These are phyloP conservation scores for Achlya flavicornis DNA, from an alignment of 2,888 invertebrate species.

Conservation along the genomic window DNA sequence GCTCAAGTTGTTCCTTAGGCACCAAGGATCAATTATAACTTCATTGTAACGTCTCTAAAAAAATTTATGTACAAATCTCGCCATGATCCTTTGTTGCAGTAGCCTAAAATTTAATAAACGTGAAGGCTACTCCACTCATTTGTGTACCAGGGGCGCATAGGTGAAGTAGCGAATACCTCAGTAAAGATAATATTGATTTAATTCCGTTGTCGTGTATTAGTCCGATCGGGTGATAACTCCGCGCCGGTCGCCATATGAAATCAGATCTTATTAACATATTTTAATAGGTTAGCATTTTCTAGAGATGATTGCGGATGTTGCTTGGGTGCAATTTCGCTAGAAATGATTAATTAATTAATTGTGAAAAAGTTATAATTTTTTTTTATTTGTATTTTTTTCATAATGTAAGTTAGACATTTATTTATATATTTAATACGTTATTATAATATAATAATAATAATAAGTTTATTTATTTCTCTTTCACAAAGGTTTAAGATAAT, in stretches of 20 bases:
- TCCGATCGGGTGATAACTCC: constrained; percentile 41
- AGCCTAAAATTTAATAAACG: neutral
- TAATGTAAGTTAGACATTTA: too few relatives aligned
- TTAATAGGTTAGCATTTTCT: constrained; percentile 41
- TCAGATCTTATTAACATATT: constrained; percentile 56
- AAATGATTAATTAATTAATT: neutral
- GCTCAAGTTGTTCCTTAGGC: too few relatives aligned
- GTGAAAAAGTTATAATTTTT: neutral
- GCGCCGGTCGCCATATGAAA: constrained; percentile 27
- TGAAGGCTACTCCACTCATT: constrained; percentile 28
- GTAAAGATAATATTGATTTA: constrained; percentile 53
- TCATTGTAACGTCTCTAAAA: too few relatives aligned
- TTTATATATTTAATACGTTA: too few relatives aligned
- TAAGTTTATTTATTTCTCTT: too few relatives aligned
- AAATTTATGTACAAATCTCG: too few relatives aligned
- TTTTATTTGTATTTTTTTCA: neutral
- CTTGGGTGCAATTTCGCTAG: constrained; percentile 24
- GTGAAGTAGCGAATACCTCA: constrained; percentile 42
- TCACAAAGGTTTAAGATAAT: too few relatives aligned
- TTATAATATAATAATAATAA: too few relatives aligned
- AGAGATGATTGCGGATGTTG: constrained; percentile 27
- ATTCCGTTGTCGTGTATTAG: constrained; percentile 41
- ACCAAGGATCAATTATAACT: too few relatives aligned
- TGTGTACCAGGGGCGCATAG: constrained; percentile 32
- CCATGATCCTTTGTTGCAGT: too few relatives aligned